Percentiles rank a stretch among this genome's conserved stretches.
These are phyloP conservation scores for Luehdorfia chinensis DNA, from an alignment of 1,140 invertebrate genomes.

Conservation along the genomic window DNA sequence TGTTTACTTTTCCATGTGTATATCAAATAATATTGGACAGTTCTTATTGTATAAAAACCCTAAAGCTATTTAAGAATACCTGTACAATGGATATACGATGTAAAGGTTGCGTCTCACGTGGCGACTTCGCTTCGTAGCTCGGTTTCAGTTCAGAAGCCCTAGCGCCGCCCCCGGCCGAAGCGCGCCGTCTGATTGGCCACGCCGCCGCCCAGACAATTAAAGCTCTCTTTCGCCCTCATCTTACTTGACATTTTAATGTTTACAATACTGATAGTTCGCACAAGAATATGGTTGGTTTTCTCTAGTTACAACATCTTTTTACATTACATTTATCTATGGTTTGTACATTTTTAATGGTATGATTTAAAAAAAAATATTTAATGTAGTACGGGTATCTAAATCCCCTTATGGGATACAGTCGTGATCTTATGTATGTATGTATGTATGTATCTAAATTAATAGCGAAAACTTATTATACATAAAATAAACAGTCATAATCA, in stretches of 20 bases:
- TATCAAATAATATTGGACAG: too few relatives aligned
- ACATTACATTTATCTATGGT: background rate
- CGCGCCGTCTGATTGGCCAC: slow-evolving; percentile 50
- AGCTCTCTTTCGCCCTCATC: slow-evolving; percentile 49
- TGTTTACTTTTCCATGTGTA: too few relatives aligned
- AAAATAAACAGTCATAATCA: too few relatives aligned
- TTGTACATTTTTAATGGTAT: background rate
- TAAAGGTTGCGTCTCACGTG: slow-evolving; percentile 49
- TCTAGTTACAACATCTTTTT: background rate
- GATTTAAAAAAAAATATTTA: background rate
- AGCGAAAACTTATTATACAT: too few relatives aligned
- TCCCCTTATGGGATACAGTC: too few relatives aligned
- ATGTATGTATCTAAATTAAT: too few relatives aligned
- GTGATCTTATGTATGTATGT: too few relatives aligned
- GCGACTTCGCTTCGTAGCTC: slow-evolving; percentile 66
- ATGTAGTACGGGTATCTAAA: too few relatives aligned
- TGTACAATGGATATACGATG: background rate
- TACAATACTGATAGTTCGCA: slow-evolving; percentile 35
- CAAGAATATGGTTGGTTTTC: background rate
- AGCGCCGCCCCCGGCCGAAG: slow-evolving; percentile 47
- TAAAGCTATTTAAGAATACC: background rate
- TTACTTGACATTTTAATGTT: slow-evolving; percentile 74
- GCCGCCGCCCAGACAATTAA: slow-evolving; percentile 65
- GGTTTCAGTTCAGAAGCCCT: slow-evolving; percentile 45
- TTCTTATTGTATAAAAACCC: background rate